Percentiles rank a stretch among this genome's conserved stretches.
Conservation (phyloP, 2,113 vertebrate species). For the Laticauda colubrina region DNA sequence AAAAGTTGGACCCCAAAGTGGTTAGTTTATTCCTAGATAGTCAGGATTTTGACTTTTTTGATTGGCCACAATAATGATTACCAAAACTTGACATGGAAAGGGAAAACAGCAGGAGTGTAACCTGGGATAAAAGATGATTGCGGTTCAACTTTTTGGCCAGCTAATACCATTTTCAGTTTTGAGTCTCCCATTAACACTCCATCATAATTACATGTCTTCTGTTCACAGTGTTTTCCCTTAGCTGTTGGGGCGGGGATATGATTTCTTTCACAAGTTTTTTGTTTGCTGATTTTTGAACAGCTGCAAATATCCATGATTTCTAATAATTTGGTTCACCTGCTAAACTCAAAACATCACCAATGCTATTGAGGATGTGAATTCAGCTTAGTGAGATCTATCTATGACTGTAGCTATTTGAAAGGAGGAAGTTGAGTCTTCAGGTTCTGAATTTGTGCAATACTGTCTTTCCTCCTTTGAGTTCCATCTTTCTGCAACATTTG, state of each 20-base stretch:
- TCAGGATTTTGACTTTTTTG: background rate
- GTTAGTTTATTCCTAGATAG: background rate
- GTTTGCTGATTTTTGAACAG: background rate
- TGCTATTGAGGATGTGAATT: background rate
- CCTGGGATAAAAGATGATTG: background rate
- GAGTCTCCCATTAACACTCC: background rate
- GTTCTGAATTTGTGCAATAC: background rate
- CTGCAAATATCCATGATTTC: background rate
- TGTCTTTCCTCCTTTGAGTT: background rate
- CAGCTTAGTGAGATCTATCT: background rate
- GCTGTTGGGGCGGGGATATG: background rate
- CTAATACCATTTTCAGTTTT: background rate
- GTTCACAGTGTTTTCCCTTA: background rate
- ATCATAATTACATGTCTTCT: background rate
- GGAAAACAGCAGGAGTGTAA: background rate
- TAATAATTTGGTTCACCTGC: background rate
- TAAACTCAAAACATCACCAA: background rate
- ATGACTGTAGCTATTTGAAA: background rate
- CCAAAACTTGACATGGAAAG: background rate
- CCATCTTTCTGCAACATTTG: background rate
- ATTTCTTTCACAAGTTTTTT: background rate
- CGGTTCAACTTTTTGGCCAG: background rate
- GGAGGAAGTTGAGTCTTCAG: background rate
- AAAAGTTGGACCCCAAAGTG: background rate
- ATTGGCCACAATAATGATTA: background rate